Evolutionary conservation across 2,113 vertebrate genomes (phyloP), one percentile per base, ranked within the genome.

Genomic region (Arenaria interpres): DNA sequence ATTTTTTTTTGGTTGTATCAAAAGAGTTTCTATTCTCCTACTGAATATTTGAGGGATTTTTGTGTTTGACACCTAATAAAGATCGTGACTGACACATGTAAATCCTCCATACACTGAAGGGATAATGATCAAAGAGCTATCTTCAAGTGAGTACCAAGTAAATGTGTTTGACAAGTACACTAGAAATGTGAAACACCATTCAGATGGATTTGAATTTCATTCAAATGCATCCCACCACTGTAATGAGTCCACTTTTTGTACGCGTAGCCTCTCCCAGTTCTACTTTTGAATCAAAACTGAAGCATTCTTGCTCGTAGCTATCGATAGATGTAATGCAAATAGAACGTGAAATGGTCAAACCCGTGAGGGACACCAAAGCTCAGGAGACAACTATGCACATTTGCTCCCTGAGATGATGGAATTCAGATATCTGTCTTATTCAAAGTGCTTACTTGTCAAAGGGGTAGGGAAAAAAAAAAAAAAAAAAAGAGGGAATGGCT

Each of bases 361-460:
- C 54, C 10, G 6, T 3, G 68, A 96, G 50, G 72, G 89, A 97
- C 48, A 88, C 87, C 56, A 81, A 69, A 75, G 69, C 79, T 95
- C 92, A 97, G 95, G 89, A 97, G 66, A 95, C 83, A 94, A 96
- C 57, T 91, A 30, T 35, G 94, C 84, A 76, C 73, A 92, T 97
- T 96, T 97, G 93, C 97, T 98, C 97, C 97, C 98, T 97, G 97
- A 98, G 97, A 96, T 97, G 90, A 95, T 39, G 67, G 91, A 95
- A 96, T 84, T 87, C 7, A 0, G 64, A n/a, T 89, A 85, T 60
- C 79, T 91, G 54, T 80, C 51, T 84, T 68, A 59, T 32, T 85
- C 85, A 67, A 89, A 86, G 85, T 91, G 69, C 79, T 83, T 68
- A 67, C 79, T 68, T 64, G 28, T 92, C 46, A 32, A 43, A 85